phyloP scores from a whole-genome alignment of 2,888 invertebrate species.

The Hipparchia semele region DNA sequence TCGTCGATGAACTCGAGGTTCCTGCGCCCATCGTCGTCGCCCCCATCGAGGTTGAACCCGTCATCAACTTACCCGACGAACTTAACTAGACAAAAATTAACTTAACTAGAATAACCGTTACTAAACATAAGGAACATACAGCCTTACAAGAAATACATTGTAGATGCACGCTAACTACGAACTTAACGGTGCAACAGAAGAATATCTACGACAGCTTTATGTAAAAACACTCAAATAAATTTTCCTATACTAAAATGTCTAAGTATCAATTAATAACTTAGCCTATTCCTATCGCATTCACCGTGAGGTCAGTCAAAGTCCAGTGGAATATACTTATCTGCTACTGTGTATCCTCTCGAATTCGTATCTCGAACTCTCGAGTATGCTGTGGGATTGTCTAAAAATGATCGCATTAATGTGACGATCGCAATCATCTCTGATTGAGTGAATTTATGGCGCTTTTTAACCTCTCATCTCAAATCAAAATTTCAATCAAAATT shows the following conservation, averaged over 20 bases:
- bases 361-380: too few relatives aligned
- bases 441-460: too few relatives aligned
- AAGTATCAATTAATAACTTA: background rate
- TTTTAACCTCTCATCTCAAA: too few relatives aligned
- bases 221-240: slow-evolving; percentile 7
- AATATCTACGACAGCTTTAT: background rate
- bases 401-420: too few relatives aligned
- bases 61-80: slow-evolving; percentile 27
- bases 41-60: slow-evolving; percentile 24
- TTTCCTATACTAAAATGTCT: background rate
- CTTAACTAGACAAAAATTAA: slow-evolving; percentile 22
- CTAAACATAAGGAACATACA: background rate
- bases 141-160: too few relatives aligned
- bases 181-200: slow-evolving; percentile 1
- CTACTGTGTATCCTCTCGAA: too few relatives aligned
- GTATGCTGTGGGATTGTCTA: too few relatives aligned
- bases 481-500: background rate
- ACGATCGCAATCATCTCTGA: too few relatives aligned
- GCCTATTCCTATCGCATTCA: background rate
- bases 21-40: slow-evolving; percentile 19
- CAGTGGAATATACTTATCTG: too few relatives aligned
- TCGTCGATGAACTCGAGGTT: slow-evolving; percentile 16
- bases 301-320: too few relatives aligned
- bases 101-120: background rate
- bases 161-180: background rate